Evolutionary conservation across 1,140 invertebrate genomes (phyloP), one percentile per base, ranked within the genome.

Genomic region (Mamestra configurata): DNA sequence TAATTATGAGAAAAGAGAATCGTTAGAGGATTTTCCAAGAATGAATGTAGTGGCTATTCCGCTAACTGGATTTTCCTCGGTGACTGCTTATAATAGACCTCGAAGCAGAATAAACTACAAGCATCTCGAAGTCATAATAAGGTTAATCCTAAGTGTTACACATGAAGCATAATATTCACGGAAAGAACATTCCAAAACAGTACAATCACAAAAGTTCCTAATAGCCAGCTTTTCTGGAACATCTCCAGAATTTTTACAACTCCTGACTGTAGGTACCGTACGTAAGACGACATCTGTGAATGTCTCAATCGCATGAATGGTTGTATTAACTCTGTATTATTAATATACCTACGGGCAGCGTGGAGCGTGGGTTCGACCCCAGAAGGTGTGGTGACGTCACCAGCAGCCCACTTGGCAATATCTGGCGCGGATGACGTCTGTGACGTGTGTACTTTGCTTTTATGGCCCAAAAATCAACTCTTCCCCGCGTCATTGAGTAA

Each of bases 391-490:
- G 11, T 70, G 66, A 70, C 66, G 66, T 70, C 66, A 70, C 13
- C 43, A 24, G 20, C 66, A 70, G 40, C 66, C 66, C 66, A 70
- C 66, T 70, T 70, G 66, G 20, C 40, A 49, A 70, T 70, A 70
- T 70, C 40, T 15, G 40, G 66, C 66, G 22, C 40, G 13, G 13
- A 70, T 70, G 66, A 70, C 66, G 66, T 70, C 66, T 8, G 40
- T 70, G 66, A 70, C 66, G 66, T 70, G 40, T 70, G 22, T 70
- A 46, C 66, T n/a, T 49, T 10, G 35, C 40, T 27, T 49, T 49
- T 70, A 70, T 70, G 66, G 66, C 66, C 40, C 43, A 70, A 70
- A 43, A 70, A 70, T 70, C 66, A 70, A 70, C 22, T 70, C 66
- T 49, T 70, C 15, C 43, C 13, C 66, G 13, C 22, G 20, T 24